These are phyloP conservation scores for Parapristionchus giblindavisi DNA, from an alignment of 2,888 invertebrate species.

Conservation along the genomic window DNA sequence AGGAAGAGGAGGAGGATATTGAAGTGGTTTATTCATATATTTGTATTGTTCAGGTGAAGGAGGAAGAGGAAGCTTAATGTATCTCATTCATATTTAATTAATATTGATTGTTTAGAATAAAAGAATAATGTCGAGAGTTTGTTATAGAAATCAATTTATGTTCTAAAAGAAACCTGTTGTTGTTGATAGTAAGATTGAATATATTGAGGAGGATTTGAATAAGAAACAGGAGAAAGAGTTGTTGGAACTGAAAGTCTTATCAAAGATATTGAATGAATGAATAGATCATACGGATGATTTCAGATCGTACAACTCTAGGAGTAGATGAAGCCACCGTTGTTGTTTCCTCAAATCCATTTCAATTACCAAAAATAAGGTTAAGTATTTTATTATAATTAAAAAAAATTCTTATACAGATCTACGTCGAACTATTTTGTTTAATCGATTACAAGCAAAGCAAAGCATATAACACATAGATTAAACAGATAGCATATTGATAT, in stretches of 20 bases:
- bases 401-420: no score
- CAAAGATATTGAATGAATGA: no score
- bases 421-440: no score
- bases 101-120: no score
- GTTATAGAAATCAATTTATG: neutral
- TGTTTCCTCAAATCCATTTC: neutral
- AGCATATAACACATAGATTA: no score
- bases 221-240: slow-evolving; percentile 5
- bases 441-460: no score
- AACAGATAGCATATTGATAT: no score
- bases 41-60: neutral
- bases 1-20: slow-evolving; percentile 20
- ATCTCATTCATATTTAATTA: neutral
- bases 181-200: slow-evolving; percentile 10
- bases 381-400: no score
- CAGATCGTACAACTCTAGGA: neutral
- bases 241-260: slow-evolving; percentile 16
- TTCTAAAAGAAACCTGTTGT: slow-evolving; percentile 12
- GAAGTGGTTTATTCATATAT: slow-evolving; percentile 5
- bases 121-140: no score
- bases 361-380: no score
- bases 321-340: neutral
- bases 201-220: slow-evolving; percentile 28
- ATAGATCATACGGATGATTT: no score
- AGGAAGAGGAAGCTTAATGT: neutral